phyloP scores from a whole-genome alignment of 2,888 invertebrate species.

The Automeris io region DNA sequence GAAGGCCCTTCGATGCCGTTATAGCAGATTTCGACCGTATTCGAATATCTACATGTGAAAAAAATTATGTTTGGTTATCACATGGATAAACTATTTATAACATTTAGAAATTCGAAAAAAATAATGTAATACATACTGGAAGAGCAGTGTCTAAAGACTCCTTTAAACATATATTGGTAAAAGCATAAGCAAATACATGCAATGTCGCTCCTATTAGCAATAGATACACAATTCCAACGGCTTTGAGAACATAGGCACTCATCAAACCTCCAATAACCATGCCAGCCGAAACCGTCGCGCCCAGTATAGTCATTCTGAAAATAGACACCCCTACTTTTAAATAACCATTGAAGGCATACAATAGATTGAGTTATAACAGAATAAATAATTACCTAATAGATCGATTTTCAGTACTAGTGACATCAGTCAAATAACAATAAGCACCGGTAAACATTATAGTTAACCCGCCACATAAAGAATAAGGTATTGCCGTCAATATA shows the following conservation, averaged over 20 bases:
- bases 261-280: conserved; percentile 77
- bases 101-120: too few species aligned
- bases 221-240: conserved; percentile 71
- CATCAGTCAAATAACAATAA: conserved; percentile 82
- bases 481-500: conserved; percentile 74
- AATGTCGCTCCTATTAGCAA: conserved; percentile 59
- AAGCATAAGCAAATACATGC: conserved; percentile 61
- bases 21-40: too few species aligned
- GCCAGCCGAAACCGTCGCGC: conserved; percentile 78
- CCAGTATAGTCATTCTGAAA: conserved; percentile 79
- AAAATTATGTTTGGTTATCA: too few species aligned
- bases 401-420: conserved; percentile 76
- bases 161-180: conserved; percentile 60
- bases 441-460: conserved; percentile 78
- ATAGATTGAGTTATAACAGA: neutral
- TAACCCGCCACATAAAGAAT: conserved; percentile 78
- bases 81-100: too few species aligned
- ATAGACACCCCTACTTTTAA: conserved; percentile 6
- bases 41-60: too few species aligned
- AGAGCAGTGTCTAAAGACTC: conserved; percentile 69
- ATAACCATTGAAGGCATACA: neutral
- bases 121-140: conserved; percentile 31
- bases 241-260: conserved; percentile 77
- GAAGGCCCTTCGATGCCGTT: too few species aligned
- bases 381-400: conserved; percentile 72